Conservation (phyloP, 2,888 invertebrate species). For the Cheilosia urbana region DNA sequence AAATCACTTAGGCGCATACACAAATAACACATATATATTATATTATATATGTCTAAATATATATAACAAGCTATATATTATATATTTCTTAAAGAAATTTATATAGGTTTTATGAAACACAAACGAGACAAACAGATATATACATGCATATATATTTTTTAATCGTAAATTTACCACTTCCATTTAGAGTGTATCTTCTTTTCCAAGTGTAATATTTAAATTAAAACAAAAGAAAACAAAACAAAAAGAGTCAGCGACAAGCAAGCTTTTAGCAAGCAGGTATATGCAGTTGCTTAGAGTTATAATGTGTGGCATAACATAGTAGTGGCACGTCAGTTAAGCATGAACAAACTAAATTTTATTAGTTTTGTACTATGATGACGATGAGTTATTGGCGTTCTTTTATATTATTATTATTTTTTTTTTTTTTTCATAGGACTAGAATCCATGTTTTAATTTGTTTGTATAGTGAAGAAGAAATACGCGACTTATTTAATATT, state of each 20-base stretch:
- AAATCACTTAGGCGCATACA: slow-evolving; percentile 70
- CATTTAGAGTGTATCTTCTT: slow-evolving; percentile 64
- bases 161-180: slow-evolving; percentile 72
- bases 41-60: slow-evolving; percentile 72
- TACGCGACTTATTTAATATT: slow-evolving; percentile 65
- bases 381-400: slow-evolving; percentile 44
- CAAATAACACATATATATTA: slow-evolving; percentile 72
- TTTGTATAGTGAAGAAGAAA: slow-evolving; percentile 64
- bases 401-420: slow-evolving; percentile 27
- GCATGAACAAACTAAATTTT: slow-evolving; percentile 70
- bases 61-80: slow-evolving; percentile 73
- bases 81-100: slow-evolving; percentile 76
- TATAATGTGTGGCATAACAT: slow-evolving; percentile 46
- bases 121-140: slow-evolving; percentile 70
- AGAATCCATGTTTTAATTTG: slow-evolving; percentile 63
- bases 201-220: slow-evolving; percentile 71
- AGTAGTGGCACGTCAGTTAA: slow-evolving; percentile 47
- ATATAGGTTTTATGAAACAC: slow-evolving; percentile 74
- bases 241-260: slow-evolving; percentile 31
- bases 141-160: slow-evolving; percentile 69
- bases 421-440: slow-evolving; percentile 44
- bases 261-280: slow-evolving; percentile 35
- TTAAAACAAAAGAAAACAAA: slow-evolving; percentile 17
- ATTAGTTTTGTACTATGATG: slow-evolving; percentile 61
- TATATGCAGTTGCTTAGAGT: slow-evolving; percentile 62